These are phyloP conservation scores for Podarcis lilfordi DNA, from an alignment of 2,797 vertebrate species.

Conservation along the genomic window DNA sequence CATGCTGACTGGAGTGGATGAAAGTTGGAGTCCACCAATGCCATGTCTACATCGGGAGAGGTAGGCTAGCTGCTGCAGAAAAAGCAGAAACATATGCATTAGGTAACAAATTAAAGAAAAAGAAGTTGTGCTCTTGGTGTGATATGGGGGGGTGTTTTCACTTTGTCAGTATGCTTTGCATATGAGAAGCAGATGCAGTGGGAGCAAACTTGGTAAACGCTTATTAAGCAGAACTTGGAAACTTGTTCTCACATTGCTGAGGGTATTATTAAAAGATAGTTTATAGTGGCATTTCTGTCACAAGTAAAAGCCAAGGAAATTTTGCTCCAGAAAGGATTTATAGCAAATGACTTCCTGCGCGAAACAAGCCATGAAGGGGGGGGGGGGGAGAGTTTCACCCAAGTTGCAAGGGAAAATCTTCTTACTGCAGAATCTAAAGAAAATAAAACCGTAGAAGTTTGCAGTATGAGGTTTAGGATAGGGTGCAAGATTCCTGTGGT, in stretches of 20 bases:
- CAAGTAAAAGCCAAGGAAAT: background rate
- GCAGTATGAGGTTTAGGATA: background rate
- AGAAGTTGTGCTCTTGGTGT: background rate
- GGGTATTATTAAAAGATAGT: background rate
- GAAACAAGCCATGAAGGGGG: background rate
- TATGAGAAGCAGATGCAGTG: background rate
- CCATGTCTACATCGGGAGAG: background rate
- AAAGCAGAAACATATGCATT: background rate
- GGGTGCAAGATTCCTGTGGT: no score
- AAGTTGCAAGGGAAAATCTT: background rate
- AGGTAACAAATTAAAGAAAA: background rate
- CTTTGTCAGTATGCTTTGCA: background rate
- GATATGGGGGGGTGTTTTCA: background rate
- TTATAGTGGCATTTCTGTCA: background rate
- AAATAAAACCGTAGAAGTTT: background rate
- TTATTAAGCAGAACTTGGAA: background rate
- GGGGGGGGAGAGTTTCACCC: background rate
- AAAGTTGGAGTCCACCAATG: background rate
- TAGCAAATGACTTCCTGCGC: background rate
- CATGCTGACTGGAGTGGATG: background rate
- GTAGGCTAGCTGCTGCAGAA: background rate
- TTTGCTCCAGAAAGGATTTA: background rate
- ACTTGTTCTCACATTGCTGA: background rate
- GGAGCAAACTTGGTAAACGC: background rate
- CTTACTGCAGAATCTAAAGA: background rate